Evolutionary conservation across 2,888 invertebrate genomes (phyloP).

Genomic region (Criorhina ranunculi): DNA sequence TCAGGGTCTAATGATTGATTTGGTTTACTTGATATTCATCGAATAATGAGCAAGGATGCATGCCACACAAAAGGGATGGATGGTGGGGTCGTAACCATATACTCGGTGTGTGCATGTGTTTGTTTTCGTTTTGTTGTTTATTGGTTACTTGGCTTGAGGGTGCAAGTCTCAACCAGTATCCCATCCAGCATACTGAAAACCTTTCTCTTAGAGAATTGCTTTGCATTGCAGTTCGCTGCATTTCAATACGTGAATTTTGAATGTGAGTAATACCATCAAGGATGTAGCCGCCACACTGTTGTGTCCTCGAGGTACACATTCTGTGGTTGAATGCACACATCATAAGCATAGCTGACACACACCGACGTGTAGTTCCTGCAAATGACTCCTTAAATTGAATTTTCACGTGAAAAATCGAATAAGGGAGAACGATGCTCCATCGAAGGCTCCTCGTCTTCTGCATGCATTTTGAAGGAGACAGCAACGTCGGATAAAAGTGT

Average conservation of each 20-base stretch:
- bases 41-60: conserved; percentile 29
- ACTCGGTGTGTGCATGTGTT: conserved; percentile 39
- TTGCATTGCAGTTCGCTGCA: conserved; percentile 45
- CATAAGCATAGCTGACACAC: conserved; percentile 3
- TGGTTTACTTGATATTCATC: conserved; percentile 67
- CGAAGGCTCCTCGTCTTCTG: not conserved
- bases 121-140: conserved; percentile 63
- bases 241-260: conserved; percentile 54
- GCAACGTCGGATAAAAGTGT: not conserved
- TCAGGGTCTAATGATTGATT: conserved; percentile 64
- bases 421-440: not conserved
- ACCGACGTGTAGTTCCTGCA: conserved; percentile 7
- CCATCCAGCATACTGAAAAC: conserved; percentile 13
- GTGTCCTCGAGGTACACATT: conserved; percentile 38
- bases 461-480: conserved; percentile 1
- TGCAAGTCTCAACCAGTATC: conserved; percentile 37
- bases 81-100: not conserved
- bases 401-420: conserved; percentile 27
- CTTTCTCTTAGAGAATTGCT: conserved; percentile 6
- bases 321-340: conserved; percentile 53
- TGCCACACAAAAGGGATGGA: not conserved
- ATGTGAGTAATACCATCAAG: conserved; percentile 25
- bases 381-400: conserved; percentile 62
- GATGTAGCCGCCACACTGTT: not conserved
- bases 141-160: conserved; percentile 66